A percentile compares a stretch with the other conserved stretches of the same genome.
Conservation (phyloP, 2,888 invertebrate species). For the Acleris emargana region DNA sequence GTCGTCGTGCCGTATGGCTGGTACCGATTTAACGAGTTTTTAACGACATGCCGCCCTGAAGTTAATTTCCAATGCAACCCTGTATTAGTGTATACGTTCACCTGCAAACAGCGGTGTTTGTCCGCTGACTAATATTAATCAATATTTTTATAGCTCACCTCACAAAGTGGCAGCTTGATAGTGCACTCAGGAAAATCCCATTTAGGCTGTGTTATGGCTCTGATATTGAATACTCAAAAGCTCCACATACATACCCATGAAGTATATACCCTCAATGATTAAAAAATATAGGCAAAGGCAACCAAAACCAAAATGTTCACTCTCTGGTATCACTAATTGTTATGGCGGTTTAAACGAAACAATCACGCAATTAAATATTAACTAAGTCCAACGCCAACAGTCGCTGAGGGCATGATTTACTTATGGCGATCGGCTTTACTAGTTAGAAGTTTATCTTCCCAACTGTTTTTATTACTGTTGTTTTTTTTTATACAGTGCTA, state of each 20-base stretch:
- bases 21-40: slow-evolving; percentile 50
- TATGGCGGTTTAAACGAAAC: no score
- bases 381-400: no score
- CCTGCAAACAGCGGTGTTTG: slow-evolving; percentile 4
- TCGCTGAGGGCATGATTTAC: no score
- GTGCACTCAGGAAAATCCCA: slow-evolving; percentile 4
- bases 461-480: no score
- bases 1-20: slow-evolving; percentile 13
- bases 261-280: no score
- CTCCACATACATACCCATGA: not conserved
- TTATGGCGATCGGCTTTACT: no score
- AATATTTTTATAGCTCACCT: slow-evolving; percentile 18
- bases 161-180: slow-evolving; percentile 16
- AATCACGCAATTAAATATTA: no score
- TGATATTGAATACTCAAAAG: not conserved
- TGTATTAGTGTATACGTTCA: slow-evolving; percentile 10
- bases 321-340: no score
- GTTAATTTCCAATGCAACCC: slow-evolving; percentile 17
- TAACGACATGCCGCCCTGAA: slow-evolving; percentile 43
- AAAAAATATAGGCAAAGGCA: no score
- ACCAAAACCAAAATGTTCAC: no score
- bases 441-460: no score
- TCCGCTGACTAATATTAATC: slow-evolving; percentile 13
- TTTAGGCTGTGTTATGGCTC: slow-evolving; percentile 13
- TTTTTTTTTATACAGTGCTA: no score